These are phyloP conservation scores for Griposia aprilina DNA, from an alignment of 2,888 invertebrate species.

Conservation along the genomic window DNA sequence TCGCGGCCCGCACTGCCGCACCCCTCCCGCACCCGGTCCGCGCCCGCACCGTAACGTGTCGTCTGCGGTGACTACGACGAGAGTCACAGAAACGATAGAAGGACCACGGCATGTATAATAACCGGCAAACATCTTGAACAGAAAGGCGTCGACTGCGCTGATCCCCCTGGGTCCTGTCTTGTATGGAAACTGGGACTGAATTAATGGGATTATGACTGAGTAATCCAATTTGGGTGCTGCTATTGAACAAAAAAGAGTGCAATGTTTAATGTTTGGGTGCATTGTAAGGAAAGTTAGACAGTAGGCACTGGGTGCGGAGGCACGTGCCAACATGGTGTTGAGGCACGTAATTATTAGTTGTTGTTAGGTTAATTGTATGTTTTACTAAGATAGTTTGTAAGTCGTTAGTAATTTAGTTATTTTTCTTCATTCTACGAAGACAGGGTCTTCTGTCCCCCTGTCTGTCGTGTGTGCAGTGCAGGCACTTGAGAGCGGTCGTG, in stretches of 20 bases:
- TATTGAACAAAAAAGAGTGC: background rate
- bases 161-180: too few relatives aligned
- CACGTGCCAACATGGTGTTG: too few relatives aligned
- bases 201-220: background rate
- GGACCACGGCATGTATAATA: background rate
- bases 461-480: background rate
- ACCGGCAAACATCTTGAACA: background rate
- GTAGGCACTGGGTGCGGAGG: too few relatives aligned
- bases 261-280: background rate
- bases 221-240: background rate
- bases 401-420: too few relatives aligned
- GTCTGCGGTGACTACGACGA: slow-evolving; percentile 5
- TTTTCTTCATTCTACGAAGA: too few relatives aligned
- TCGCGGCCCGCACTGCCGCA: slow-evolving; percentile 39
- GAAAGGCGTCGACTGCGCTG: too few relatives aligned
- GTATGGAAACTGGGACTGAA: too few relatives aligned
- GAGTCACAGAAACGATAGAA: slow-evolving; percentile 6
- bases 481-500: slow-evolving; percentile 55
- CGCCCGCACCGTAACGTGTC: slow-evolving; percentile 21
- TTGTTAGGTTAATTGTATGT: too few relatives aligned
- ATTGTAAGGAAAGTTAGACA: too few relatives aligned
- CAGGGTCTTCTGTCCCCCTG: background rate
- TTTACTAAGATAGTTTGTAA: too few relatives aligned
- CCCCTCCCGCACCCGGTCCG: background rate
- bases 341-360: too few relatives aligned